phyloP scores from a whole-genome alignment of 2,797 vertebrate genomes.

The Hafferia zeledoni region DNA sequence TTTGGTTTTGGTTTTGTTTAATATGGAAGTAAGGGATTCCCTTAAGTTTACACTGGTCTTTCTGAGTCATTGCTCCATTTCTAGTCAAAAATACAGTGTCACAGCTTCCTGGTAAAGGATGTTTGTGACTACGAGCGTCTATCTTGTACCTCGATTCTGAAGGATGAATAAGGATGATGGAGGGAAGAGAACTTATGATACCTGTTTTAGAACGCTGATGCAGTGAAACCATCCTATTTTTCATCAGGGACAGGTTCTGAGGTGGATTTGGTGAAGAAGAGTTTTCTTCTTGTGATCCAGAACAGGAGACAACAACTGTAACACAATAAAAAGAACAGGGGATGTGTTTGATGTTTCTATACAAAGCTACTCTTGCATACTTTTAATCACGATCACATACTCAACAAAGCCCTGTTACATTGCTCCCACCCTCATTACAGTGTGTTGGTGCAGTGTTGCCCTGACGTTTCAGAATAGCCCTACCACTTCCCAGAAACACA shows the following conservation, averaged over 20 bases:
- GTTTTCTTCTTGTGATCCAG: constrained; percentile 17
- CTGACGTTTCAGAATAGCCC: neutral
- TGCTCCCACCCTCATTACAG: neutral
- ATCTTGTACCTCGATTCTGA: neutral
- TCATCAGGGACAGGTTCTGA: neutral
- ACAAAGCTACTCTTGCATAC: neutral
- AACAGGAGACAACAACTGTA: constrained; percentile 28
- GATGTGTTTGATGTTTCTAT: neutral
- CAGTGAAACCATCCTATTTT: constrained; percentile 31
- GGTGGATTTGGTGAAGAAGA: constrained; percentile 16
- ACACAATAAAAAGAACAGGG: neutral
- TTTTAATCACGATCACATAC: neutral
- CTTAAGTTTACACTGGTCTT: neutral
- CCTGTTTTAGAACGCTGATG: constrained; percentile 47
- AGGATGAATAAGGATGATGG: neutral
- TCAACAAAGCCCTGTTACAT: neutral
- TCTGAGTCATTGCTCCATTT: neutral
- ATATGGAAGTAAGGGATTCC: neutral
- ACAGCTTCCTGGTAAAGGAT: neutral
- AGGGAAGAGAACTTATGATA: neutral
- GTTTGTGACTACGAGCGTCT: neutral
- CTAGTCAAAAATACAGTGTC: neutral
- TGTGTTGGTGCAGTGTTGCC: neutral
- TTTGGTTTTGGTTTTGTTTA: neutral
- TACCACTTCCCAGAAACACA: neutral